Conservation (phyloP, 2,888 invertebrate species). For the Scaptodrosophila latifasciaeformis region DNA sequence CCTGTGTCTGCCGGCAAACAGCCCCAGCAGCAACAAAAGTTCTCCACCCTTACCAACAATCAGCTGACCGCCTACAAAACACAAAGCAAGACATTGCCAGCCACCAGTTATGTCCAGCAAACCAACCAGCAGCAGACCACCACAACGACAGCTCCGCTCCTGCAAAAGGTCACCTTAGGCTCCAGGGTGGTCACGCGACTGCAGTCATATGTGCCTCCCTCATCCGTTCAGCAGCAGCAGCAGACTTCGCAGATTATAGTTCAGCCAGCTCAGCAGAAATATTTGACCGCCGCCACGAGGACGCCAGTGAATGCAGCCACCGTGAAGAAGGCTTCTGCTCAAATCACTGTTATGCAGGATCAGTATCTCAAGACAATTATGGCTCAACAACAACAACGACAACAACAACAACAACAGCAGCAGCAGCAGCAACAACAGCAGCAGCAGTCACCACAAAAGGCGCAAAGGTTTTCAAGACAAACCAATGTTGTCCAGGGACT, state of each 20-base stretch:
- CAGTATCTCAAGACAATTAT: slow-evolving; percentile 59
- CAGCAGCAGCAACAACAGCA: slow-evolving; percentile 54
- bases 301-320: slow-evolving; percentile 24
- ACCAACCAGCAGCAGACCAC: slow-evolving; percentile 30
- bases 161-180: slow-evolving; percentile 48
- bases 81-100: slow-evolving; percentile 7
- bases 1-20: slow-evolving; percentile 20
- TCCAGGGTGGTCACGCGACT: slow-evolving; percentile 70
- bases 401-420: slow-evolving; percentile 51
- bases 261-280: slow-evolving; percentile 65
- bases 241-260: slow-evolving; percentile 55
- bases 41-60: slow-evolving; percentile 16
- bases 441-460: slow-evolving; percentile 41
- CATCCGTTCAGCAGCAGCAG: slow-evolving; percentile 28
- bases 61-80: slow-evolving; percentile 25
- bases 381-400: slow-evolving; percentile 63
- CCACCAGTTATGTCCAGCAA: slow-evolving; percentile 19
- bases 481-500: no score
- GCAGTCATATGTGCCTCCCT: slow-evolving; percentile 63
- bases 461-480: no score
- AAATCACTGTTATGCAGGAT: slow-evolving; percentile 57
- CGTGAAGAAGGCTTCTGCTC: slow-evolving; percentile 43
- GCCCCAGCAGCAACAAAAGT: slow-evolving; percentile 32
- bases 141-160: slow-evolving; percentile 30
- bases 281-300: slow-evolving; percentile 40